Conservation (phyloP, 2,797 vertebrate genomes). For the Lemur catta region DNA sequence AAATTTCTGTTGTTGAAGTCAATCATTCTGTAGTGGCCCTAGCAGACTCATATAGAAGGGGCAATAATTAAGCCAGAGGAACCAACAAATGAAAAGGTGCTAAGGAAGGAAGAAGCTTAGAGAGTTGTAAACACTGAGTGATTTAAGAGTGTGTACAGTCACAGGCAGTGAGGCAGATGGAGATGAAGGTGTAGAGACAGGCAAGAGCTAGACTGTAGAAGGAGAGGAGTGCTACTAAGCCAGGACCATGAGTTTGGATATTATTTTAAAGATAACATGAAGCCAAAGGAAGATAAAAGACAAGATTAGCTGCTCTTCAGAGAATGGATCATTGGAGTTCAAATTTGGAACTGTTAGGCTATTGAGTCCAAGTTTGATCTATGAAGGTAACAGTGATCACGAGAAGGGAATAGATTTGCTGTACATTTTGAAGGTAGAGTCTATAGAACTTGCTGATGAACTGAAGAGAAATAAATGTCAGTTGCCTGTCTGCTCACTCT, state of each 20-base stretch:
- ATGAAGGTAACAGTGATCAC: not conserved
- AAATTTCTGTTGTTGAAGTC: not conserved
- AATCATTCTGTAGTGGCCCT: not conserved
- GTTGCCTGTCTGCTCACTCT: not conserved
- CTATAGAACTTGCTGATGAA: not conserved
- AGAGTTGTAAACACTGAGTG: not conserved
- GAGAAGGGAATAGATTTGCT: not conserved
- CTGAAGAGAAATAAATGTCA: not conserved
- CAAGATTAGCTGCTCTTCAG: not conserved
- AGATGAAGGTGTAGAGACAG: not conserved
- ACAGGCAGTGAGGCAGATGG: not conserved
- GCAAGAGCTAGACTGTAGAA: not conserved
- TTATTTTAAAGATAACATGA: not conserved
- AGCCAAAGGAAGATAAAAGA: conserved; percentile 1
- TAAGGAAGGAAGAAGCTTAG: not conserved
- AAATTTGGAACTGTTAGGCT: not conserved
- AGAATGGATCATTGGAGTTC: not conserved
- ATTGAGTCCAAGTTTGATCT: not conserved
- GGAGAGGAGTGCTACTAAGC: not conserved
- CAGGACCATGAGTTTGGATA: not conserved
- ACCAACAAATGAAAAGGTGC: not conserved
- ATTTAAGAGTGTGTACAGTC: not conserved
- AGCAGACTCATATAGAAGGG: not conserved
- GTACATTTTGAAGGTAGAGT: not conserved
- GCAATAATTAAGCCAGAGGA: not conserved